Evolutionary conservation across 2,113 vertebrate species (phyloP), one percentile per base, ranked within the genome.

Genomic region (Thomomys bottae): DNA sequence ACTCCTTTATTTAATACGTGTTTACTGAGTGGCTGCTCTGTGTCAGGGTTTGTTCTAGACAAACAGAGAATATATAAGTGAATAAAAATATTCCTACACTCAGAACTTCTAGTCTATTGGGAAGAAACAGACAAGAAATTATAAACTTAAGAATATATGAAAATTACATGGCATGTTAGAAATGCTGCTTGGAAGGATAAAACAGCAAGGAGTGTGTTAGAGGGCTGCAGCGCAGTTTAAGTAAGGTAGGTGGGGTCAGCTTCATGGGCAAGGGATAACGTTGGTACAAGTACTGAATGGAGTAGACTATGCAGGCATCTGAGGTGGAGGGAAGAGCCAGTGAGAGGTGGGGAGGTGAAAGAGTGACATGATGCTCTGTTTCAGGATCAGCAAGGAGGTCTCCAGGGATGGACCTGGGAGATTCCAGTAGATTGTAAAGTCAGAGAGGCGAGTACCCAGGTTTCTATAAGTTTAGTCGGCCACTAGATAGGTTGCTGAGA

Each of bases 401-500:
- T 2, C 30, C 6, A 79, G 7, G 59, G n/a, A 28, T 67, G 70
- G 63, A 12, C 4, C 20, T 34, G 8, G 78, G 23, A 68, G 32
- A 30, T 26, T 26, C 30, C 6, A 45, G 73, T 8, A 54, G 72
- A 80, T 78, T 40, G 32, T 12, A 5, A 20, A 36, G 36, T 75
- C 15, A 1, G 15, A 42, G 32, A 38, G 9, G 68, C 38, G 68
- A 34, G 30, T 24, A 21, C 36, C 14, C 17, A 42, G 54, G 32
- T 3, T 21, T 5, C 14, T 0, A 0, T 1, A 54, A 57, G 24
- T 36, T 34, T 34, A n/a, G 86, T 0, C 45, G 54, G 75, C 28
- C 26, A 34, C 40, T 2, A 8, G 12, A 20, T 38, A 89, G 78
- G 38, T 40, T 73, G 23, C 24, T 23, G 17, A 1, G 1, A 49